Conservation (phyloP, 1,140 invertebrate species). For the Halyomorpha halys region DNA sequence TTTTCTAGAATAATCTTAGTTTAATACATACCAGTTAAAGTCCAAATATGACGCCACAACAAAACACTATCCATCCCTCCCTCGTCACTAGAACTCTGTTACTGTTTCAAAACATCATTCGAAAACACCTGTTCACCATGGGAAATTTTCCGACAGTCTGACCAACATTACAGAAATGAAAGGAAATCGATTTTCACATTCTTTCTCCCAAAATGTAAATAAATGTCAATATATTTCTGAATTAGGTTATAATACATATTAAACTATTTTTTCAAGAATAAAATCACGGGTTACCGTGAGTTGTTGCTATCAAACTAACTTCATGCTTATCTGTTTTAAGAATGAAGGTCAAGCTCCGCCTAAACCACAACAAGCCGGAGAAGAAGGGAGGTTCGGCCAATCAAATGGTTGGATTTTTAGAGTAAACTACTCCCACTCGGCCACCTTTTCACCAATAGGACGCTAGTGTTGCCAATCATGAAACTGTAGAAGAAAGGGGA, state of each 20-base stretch:
- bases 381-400: background rate
- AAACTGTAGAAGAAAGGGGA: slow-evolving; percentile 27
- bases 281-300: background rate
- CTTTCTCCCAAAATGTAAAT: background rate
- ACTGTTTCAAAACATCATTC: slow-evolving; percentile 32
- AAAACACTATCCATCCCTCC: slow-evolving; percentile 2
- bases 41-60: background rate
- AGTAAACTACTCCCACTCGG: slow-evolving; percentile 8
- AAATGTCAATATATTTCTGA: too few relatives aligned
- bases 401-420: background rate
- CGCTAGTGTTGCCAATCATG: slow-evolving; percentile 26
- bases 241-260: too few relatives aligned
- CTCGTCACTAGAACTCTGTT: slow-evolving; percentile 6
- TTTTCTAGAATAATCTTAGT: too few relatives aligned
- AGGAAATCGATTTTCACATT: slow-evolving; percentile 14
- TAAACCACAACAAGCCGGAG: slow-evolving; percentile 1
- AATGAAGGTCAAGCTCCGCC: slow-evolving; percentile 18
- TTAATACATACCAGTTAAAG: too few relatives aligned
- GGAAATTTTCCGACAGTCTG: slow-evolving; percentile 49
- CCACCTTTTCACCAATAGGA: slow-evolving; percentile 12
- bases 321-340: slow-evolving; percentile 11
- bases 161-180: slow-evolving; percentile 37
- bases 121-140: slow-evolving; percentile 53
- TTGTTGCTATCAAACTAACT: background rate
- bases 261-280: too few relatives aligned